A percentile compares a stretch with the other conserved stretches of the same genome.
Evolutionary conservation across 2,888 invertebrate genomes (phyloP).

Genomic region (Synergus gifuensis): DNA sequence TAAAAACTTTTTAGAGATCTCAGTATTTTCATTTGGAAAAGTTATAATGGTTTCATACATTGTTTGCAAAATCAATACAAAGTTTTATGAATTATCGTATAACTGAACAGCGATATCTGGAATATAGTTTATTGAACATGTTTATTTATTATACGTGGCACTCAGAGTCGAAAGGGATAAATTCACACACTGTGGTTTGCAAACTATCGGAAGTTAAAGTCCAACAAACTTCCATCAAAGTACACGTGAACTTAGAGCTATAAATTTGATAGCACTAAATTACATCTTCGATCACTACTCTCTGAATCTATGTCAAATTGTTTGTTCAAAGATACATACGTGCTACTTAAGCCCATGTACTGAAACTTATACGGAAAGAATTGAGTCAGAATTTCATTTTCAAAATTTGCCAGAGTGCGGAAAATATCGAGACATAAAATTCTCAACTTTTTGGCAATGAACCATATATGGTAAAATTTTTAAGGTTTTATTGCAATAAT

Average conservation of each 20-base stretch:
- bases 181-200: slow-evolving; percentile 14
- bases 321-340: neutral
- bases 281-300: slow-evolving; percentile 2
- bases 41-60: neutral
- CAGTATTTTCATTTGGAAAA: neutral
- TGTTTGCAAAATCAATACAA: neutral
- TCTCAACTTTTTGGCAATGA: neutral
- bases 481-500: neutral
- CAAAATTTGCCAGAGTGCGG: too few relatives aligned
- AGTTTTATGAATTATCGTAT: neutral
- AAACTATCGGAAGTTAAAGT: slow-evolving; percentile 8
- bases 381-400: too few relatives aligned
- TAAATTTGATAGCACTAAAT: slow-evolving; percentile 23
- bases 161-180: neutral
- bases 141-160: neutral
- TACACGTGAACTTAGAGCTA: neutral
- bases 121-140: neutral
- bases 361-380: too few relatives aligned
- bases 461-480: neutral
- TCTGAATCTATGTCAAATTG: slow-evolving; percentile 34
- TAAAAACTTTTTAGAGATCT: neutral
- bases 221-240: slow-evolving; percentile 27
- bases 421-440: neutral
- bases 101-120: neutral
- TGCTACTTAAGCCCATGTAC: neutral